Percentiles rank a stretch among this genome's conserved stretches.
Conservation (phyloP, 2,888 invertebrate genomes). For the Agrotis puta region DNA sequence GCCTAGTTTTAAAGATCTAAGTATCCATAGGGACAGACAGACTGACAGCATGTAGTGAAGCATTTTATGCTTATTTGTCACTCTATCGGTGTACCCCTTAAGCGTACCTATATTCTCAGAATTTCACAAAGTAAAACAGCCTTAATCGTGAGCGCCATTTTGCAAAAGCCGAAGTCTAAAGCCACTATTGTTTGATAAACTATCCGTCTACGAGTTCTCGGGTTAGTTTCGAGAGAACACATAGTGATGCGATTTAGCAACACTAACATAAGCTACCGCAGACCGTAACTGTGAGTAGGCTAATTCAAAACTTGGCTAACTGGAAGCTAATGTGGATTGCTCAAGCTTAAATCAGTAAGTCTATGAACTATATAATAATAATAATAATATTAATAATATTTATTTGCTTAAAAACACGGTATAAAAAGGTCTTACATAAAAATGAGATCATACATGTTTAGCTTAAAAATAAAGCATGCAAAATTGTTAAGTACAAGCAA, state of each 20-base stretch:
- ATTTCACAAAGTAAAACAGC: neutral
- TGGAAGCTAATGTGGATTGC: conserved; percentile 28
- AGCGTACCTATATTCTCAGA: too few relatives aligned
- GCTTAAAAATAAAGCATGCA: too few relatives aligned
- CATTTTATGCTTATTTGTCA: too few relatives aligned
- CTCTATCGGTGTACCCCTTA: too few relatives aligned
- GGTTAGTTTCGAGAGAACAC: conserved; percentile 28
- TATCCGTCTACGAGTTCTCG: conserved; percentile 5
- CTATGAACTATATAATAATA: neutral
- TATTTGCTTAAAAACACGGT: too few relatives aligned
- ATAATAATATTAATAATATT: too few relatives aligned
- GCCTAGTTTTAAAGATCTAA: too few relatives aligned
- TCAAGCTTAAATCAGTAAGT: conserved; percentile 20
- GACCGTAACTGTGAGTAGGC: conserved; percentile 23
- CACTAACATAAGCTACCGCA: conserved; percentile 50
- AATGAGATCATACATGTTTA: too few relatives aligned
- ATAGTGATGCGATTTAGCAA: conserved; percentile 38
- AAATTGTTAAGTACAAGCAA: too few relatives aligned
- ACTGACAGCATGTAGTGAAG: too few relatives aligned
- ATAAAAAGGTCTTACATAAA: too few relatives aligned
- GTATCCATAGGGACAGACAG: too few relatives aligned
- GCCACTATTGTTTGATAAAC: conserved; percentile 28
- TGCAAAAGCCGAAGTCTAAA: conserved; percentile 6
- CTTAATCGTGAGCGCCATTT: neutral
- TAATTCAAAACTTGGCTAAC: conserved; percentile 40